phyloP scores from a whole-genome alignment of 92 coral and sea anemone species.

The Desmophyllum pertusum region DNA sequence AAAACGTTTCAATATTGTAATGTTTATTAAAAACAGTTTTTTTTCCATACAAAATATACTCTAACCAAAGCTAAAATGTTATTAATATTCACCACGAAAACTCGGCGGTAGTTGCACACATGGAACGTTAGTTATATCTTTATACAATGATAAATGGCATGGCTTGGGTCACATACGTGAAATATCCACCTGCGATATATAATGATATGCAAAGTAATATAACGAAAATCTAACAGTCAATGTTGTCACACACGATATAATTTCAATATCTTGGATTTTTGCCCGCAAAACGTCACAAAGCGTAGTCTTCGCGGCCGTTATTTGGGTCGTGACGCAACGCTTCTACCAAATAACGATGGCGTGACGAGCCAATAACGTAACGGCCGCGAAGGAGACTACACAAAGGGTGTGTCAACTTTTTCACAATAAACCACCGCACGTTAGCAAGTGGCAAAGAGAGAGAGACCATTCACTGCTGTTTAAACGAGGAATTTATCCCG shows the following conservation, averaged over 20 bases:
- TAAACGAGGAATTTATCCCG: background rate
- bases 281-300: background rate
- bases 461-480: background rate
- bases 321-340: background rate
- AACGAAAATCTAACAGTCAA: background rate
- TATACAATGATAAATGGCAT: background rate
- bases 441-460: too few species aligned
- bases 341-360: background rate
- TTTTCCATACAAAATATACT: conserved; percentile 48
- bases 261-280: background rate
- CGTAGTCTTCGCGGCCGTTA: background rate
- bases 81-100: background rate
- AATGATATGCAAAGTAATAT: background rate
- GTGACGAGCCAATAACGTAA: background rate
- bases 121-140: conserved; percentile 9
- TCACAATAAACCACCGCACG: too few species aligned
- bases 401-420: background rate
- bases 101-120: background rate
- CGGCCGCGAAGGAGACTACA: background rate
- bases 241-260: background rate
- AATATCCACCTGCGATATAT: background rate
- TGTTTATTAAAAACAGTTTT: conserved; percentile 39
- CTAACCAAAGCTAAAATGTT: conserved; percentile 37
- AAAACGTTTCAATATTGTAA: background rate
- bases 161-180: background rate